Base-by-base conservation (phyloP, 2,888 invertebrate genomes). In the Epicampocera succincta region DNA sequence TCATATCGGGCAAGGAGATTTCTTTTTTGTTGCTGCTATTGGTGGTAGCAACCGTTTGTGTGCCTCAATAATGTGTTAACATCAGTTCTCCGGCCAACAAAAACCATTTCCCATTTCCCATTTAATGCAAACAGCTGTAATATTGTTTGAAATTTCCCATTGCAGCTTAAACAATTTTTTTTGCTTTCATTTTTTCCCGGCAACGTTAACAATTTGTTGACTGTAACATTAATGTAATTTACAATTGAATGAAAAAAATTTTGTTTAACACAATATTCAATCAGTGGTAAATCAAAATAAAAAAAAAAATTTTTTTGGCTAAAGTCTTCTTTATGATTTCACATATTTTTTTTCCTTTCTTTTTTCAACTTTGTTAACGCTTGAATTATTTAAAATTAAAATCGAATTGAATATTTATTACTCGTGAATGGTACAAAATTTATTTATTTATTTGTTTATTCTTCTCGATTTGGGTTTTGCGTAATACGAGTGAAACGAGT, bases 61-160 rank as follows among this genome's bases (percentile, higher is more conserved):
- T 33, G 33, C 8, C 6, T 38, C 80, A 66, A 76, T 68, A 80
- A 61, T 80, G 71, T 66, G 66, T 76, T 61, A 72, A 72, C 40
- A 76, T 68, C 46, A 56, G 56, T 74, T 42, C 29, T 12, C 21
- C 17, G 25, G 42, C 42, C 15, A 52, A 54, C 50, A 54, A 17
- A 68, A 68, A 66, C 21, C 56, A 74, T 63, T 69, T 29, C 42
- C 21, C 56, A 74, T 63, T 69, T 29, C 42, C 56, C 6, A 52
- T 73, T 40, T 68, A 33, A 50, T 74, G 73, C 84, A 85, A 33
- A 87, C 88, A 88, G 89, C 86, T 88, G 88, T 88, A 88, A 86
- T 86, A 85, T 85, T 86, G 87, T 86, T 87, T 85, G 85, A 87
- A 89, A 88, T 88, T 88, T 88, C 88, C 87, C 88, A 88, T 83